Percentiles rank a stretch among this genome's conserved stretches.
Evolutionary conservation across 2,113 vertebrate species (phyloP).

Genomic region (Tetraodon nigroviridis): DNA sequence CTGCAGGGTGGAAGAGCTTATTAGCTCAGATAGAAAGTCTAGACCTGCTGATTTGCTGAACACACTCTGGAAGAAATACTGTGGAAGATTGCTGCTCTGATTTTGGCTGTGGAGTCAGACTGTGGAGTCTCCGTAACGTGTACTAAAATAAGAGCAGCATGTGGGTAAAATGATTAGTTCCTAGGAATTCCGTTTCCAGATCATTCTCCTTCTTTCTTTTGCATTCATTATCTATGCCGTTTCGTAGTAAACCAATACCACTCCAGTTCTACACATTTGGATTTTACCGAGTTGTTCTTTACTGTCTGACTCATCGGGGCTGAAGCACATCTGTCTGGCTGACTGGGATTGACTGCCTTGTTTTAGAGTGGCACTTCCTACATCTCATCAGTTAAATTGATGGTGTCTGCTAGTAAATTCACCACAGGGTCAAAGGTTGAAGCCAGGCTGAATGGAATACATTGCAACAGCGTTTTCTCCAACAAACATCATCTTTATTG

Average conservation of each 20-base stretch:
- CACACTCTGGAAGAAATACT: background rate
- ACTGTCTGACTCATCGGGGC: too few relatives aligned
- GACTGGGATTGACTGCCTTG: constrained; percentile 19
- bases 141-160: background rate
- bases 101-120: background rate
- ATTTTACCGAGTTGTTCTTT: too few relatives aligned
- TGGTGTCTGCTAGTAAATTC: constrained; percentile 44
- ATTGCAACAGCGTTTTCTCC: constrained; percentile 7
- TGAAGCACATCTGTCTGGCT: constrained; percentile 7
- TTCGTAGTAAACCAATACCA: too few relatives aligned
- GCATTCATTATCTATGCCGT: too few relatives aligned
- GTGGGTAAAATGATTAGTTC: background rate
- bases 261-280: too few relatives aligned
- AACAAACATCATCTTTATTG: background rate
- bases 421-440: constrained; percentile 54
- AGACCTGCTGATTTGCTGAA: background rate
- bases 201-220: too few relatives aligned
- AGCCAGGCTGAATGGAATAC: constrained; percentile 31
- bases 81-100: background rate
- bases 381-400: constrained; percentile 41
- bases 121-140: background rate
- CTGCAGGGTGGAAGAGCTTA: constrained; percentile 14
- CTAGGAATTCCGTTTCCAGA: too few relatives aligned
- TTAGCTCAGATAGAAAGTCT: constrained; percentile 23
- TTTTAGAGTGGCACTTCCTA: constrained; percentile 27